These are phyloP conservation scores for Drosophila subobscura DNA, from an alignment of 1,140 invertebrate species.

Conservation along the genomic window DNA sequence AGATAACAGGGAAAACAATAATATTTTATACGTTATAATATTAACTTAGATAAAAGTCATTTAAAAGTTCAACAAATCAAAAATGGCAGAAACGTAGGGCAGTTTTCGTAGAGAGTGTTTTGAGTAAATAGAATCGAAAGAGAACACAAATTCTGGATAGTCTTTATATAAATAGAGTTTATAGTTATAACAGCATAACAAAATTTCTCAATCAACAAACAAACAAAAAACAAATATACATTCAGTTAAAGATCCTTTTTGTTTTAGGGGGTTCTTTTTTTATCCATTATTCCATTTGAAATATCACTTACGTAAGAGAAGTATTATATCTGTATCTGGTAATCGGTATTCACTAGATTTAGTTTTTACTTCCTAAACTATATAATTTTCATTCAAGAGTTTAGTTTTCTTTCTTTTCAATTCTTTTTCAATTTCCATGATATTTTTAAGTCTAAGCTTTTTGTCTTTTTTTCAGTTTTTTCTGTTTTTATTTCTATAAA, in stretches of 20 bases:
- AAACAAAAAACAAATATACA: constrained; percentile 65
- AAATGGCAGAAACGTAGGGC: constrained; percentile 70
- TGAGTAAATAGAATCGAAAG: constrained; percentile 7
- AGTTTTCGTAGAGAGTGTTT: constrained; percentile 43
- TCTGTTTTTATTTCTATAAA: constrained; percentile 77
- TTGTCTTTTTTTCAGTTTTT: constrained; percentile 58
- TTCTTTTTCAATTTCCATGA: constrained; percentile 16
- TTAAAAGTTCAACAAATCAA: constrained; percentile 33
- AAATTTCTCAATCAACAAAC: constrained; percentile 53
- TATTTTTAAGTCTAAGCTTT: constrained; percentile 57
- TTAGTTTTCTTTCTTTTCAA: constrained; percentile 35
- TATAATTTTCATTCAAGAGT: constrained; percentile 66
- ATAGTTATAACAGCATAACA: constrained; percentile 25
- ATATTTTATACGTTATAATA: constrained; percentile 1
- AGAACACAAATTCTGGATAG: constrained; percentile 39
- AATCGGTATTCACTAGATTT: constrained; percentile 61
- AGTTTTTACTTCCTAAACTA: constrained; percentile 69
- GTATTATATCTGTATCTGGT: constrained; percentile 51
- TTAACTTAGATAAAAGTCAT: constrained; percentile 45
- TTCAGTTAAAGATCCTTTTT: constrained; percentile 26
- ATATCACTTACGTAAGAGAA: constrained; percentile 81
- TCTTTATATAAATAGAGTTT: constrained; percentile 5
- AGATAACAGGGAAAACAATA: constrained; percentile 34
- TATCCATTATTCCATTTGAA: constrained; percentile 60
- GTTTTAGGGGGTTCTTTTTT: constrained; percentile 9